phyloP scores from a whole-genome alignment of 2,113 vertebrate species.

The Pseudorasbora parva region DNA sequence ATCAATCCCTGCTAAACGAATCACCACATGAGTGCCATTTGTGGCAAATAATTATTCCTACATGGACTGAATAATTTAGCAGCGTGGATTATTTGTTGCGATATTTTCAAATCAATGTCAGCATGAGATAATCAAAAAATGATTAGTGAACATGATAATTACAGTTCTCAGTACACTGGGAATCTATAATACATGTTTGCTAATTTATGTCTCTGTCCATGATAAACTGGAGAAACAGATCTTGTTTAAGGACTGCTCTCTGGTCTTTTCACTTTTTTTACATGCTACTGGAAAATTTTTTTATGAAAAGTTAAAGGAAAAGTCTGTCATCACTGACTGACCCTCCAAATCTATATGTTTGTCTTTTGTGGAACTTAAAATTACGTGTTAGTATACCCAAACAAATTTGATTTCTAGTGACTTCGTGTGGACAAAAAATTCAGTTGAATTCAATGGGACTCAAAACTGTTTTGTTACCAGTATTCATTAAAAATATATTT shows the following conservation, averaged over 20 bases:
- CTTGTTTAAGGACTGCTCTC: not conserved
- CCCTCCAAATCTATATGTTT: not conserved
- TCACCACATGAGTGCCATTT: constrained; percentile 55
- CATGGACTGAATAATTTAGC: constrained; percentile 63
- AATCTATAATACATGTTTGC: constrained; percentile 51
- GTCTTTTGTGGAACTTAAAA: not conserved
- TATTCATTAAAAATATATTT: not conserved
- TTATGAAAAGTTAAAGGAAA: not conserved
- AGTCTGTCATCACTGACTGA: not conserved
- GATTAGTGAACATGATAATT: constrained; percentile 59
- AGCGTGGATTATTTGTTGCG: constrained; percentile 67
- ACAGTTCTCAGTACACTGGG: constrained; percentile 34
- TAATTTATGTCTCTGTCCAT: not conserved
- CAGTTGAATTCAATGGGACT: not conserved
- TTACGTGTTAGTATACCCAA: not conserved
- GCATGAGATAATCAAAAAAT: constrained; percentile 62
- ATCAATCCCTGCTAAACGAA: constrained; percentile 37
- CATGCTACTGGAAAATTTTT: not conserved
- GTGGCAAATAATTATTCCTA: constrained; percentile 63
- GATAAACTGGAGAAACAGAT: not conserved
- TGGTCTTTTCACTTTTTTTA: not conserved
- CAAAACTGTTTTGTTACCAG: not conserved
- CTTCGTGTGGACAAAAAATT: not conserved
- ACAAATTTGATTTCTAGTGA: not conserved
- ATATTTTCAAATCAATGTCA: constrained; percentile 71